These are phyloP conservation scores for Druon quercuslanigerum DNA, from an alignment of 1,140 invertebrate species.

Conservation along the genomic window DNA sequence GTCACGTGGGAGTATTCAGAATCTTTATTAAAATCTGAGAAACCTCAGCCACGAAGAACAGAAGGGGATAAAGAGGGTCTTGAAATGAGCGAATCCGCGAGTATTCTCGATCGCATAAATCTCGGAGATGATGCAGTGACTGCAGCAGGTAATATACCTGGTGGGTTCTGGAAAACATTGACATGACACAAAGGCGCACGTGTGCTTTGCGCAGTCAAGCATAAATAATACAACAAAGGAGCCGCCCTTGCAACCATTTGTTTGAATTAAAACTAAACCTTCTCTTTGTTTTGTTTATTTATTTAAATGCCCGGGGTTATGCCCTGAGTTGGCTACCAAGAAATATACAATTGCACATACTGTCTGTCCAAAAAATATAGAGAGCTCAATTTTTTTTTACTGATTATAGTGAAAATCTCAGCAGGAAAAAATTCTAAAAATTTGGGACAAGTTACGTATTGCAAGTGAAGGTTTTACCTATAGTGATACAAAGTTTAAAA, in stretches of 20 bases:
- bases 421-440: no score
- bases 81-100: conserved; percentile 24
- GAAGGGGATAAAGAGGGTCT: conserved; percentile 2
- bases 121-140: conserved; percentile 40
- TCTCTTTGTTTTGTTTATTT: no score
- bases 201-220: conserved; percentile 69
- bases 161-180: conserved; percentile 64
- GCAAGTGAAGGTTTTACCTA: no score
- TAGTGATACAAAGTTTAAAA: no score
- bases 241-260: conserved; percentile 74
- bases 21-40: conserved; percentile 14
- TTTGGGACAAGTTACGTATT: no score
- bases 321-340: background rate
- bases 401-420: no score
- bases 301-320: no score
- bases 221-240: conserved; percentile 77
- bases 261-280: conserved; percentile 70
- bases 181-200: conserved; percentile 74
- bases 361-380: conserved; percentile 38
- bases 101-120: conserved; percentile 57
- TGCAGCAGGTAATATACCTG: conserved; percentile 54
- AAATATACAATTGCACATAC: conserved; percentile 38
- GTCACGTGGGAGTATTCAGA: conserved; percentile 12
- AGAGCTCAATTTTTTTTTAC: background rate
- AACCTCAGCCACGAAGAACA: background rate